Conservation (phyloP, 2,113 vertebrate genomes). For the Uria aalge region DNA sequence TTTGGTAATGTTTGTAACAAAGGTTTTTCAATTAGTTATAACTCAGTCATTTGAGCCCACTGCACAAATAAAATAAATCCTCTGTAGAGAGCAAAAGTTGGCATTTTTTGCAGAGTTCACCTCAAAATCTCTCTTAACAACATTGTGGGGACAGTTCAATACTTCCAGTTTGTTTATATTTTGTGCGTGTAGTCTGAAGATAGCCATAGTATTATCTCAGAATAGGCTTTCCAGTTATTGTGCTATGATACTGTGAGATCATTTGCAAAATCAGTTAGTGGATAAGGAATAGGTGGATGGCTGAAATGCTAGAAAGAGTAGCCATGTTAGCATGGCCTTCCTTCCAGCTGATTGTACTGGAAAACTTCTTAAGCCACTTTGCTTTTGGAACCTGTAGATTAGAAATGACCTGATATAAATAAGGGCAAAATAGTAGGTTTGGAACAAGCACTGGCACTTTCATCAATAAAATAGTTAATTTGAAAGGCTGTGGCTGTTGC, state of each 20-base stretch:
- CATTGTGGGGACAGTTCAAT: neutral
- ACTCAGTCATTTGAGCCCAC: neutral
- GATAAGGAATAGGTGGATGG: neutral
- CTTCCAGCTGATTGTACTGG: neutral
- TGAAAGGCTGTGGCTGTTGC: neutral
- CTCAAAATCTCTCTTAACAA: neutral
- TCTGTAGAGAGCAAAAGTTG: neutral
- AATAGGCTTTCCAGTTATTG: neutral
- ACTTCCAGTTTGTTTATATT: neutral
- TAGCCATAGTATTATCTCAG: neutral
- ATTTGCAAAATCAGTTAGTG: neutral
- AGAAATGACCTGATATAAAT: neutral
- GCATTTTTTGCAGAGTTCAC: neutral
- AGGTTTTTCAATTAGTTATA: neutral
- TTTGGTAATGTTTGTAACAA: neutral
- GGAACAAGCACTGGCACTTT: neutral
- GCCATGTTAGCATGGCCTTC: accelerated
- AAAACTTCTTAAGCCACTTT: neutral
- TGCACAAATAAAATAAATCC: neutral
- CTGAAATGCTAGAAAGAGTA: neutral
- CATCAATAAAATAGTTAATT: neutral
- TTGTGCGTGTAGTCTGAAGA: neutral
- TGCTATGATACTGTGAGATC: neutral
- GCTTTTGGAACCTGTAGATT: neutral
- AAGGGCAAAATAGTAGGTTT: neutral